Base-by-base conservation (phyloP, 2,113 vertebrate species). In the Cyanoramphus novaezelandiae region DNA sequence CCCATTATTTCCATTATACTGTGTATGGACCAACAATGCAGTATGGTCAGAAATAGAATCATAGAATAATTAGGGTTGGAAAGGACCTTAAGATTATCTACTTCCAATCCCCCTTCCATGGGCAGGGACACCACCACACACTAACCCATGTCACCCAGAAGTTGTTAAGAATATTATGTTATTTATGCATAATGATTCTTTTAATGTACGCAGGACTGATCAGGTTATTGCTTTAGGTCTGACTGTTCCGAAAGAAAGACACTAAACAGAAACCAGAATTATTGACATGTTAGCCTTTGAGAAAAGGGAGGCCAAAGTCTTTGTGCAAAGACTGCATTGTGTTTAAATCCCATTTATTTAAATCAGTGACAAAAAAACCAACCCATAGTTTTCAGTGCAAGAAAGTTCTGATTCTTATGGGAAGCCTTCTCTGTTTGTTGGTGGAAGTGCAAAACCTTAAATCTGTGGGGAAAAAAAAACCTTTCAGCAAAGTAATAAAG, bases 401-500 rank as follows among this genome's bases (percentile, higher is more conserved):
- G 33, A 11, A 62, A 63, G 23, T 65, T 52, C 47, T 86, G 72
- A 74, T 68, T 86, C 37, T 88, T 39, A 37, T 53, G 33, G 31
- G 55, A 77, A 90, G 4, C 60, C 23, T 89, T 35, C 50, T 70
- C 46, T 77, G 7, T 49, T 87, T 67, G 31, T 35, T 94, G 93
- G 64, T 3, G 0, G 75, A 88, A 43, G n/a, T 81, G 71, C 79
- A 86, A 86, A 94, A 64, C 37, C 24, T 86, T 68, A 83, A 90
- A 86, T 75, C 35, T 85, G 13, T 0, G 6, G 44, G 74, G 2
- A 13, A 75, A 82, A 85, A 87, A 86, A 35, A 29, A 52, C 44
- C 35, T 92, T 87, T 83, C 65, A 83, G 79, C 68, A 86, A 35
- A 80, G 46, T 37, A 90, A 70, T 67, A 15, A 75, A 83, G 72